Percentiles rank a stretch among this genome's conserved stretches.
Evolutionary conservation across 2,888 invertebrate genomes (phyloP).

Genomic region (Cacoxenus indagator): DNA sequence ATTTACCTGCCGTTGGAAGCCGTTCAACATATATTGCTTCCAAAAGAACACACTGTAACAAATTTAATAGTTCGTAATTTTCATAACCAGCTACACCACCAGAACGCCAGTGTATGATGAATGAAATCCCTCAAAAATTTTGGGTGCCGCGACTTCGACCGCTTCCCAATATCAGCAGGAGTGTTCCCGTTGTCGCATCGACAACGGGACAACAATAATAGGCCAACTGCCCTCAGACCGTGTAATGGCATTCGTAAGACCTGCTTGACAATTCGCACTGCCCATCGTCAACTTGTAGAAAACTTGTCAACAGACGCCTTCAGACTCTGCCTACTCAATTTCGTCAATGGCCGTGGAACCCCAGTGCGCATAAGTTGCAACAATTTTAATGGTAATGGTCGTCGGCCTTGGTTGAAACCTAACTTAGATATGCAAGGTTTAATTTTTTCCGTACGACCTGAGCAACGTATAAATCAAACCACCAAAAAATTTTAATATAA

Average conservation of each 20-base stretch:
- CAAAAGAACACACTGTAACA: no score
- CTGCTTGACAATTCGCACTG: not conserved
- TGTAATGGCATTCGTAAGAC: not conserved
- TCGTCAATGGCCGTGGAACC: no score
- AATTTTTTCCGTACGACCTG: no score
- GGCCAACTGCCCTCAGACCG: not conserved
- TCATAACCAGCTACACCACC: not conserved
- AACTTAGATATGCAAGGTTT: no score
- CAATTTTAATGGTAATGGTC: no score
- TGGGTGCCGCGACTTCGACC: not conserved
- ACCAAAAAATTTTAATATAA: no score
- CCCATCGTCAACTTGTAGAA: not conserved
- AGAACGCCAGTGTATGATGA: not conserved
- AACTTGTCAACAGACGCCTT: not conserved
- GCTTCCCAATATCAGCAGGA: not conserved
- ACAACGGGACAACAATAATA: not conserved
- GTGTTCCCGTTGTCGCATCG: not conserved
- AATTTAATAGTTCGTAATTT: not conserved
- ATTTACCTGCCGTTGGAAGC: no score
- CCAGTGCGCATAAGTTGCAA: no score
- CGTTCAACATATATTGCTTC: no score
- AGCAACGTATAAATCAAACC: no score
- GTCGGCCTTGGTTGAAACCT: no score
- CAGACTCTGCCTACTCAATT: no score
- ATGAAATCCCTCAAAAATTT: not conserved